Conservation (phyloP, 2,113 vertebrate genomes). For the Anguilla japonica region DNA sequence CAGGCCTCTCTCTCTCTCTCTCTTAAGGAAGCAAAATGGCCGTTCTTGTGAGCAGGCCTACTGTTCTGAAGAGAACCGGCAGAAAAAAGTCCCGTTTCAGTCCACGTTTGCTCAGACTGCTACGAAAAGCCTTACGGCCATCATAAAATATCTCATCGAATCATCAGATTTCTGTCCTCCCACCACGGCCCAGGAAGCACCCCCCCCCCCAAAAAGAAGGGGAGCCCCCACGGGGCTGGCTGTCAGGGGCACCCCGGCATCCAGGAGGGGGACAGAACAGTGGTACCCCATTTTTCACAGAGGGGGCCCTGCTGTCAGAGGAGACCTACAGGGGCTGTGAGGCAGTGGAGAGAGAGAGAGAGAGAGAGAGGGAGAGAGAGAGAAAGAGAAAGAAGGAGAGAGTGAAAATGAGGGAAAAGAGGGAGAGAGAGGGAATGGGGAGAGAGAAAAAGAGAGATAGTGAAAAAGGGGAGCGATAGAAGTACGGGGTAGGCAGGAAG, state of each 20-base stretch:
- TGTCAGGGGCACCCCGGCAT: too few relatives aligned
- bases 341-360: neutral
- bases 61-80: neutral
- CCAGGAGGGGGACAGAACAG: neutral
- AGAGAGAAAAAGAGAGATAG: neutral
- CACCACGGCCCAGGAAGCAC: neutral
- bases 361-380: neutral
- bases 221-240: neutral
- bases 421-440: too few relatives aligned
- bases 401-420: too few relatives aligned
- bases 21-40: too few relatives aligned
- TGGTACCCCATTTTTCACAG: constrained; percentile 7
- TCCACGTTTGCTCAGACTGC: neutral
- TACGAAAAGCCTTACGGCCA: neutral
- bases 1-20: neutral
- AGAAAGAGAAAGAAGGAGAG: neutral
- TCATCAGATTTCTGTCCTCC: constrained; percentile 4
- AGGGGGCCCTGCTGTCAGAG: constrained; percentile 11
- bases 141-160: neutral
- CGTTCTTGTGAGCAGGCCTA: neutral
- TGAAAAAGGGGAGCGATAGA: too few relatives aligned
- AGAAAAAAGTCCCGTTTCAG: too few relatives aligned
- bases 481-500: too few relatives aligned
- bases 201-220: constrained; percentile 12
- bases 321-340: neutral